phyloP scores from a whole-genome alignment of 1,140 invertebrate genomes.

The Aphaenogaster floridana region DNA sequence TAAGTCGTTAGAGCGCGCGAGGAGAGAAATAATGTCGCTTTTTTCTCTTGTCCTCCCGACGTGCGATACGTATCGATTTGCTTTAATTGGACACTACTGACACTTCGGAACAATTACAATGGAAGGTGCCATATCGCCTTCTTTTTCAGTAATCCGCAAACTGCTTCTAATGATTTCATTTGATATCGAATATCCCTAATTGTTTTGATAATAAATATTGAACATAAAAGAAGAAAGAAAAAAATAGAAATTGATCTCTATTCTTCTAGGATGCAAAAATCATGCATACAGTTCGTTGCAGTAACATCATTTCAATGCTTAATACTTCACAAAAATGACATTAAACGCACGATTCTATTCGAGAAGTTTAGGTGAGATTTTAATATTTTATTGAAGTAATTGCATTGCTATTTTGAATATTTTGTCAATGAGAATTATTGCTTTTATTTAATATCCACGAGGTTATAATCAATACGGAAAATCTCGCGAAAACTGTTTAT shows the following conservation, averaged over 20 bases:
- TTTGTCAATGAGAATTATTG: slow-evolving; percentile 18
- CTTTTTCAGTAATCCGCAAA: slow-evolving; percentile 36
- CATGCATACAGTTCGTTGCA: neutral
- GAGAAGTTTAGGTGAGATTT: neutral
- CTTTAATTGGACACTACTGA: slow-evolving; percentile 43
- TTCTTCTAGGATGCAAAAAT: neutral
- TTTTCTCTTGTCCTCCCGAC: neutral
- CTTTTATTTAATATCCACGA: neutral
- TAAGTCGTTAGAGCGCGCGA: slow-evolving; percentile 50
- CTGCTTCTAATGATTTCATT: slow-evolving; percentile 28
- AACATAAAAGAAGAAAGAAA: neutral
- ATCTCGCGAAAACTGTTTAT: slow-evolving; percentile 19
- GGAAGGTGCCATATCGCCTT: neutral
- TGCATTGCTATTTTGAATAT: neutral
- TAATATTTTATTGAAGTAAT: neutral
- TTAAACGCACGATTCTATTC: neutral
- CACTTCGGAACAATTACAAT: slow-evolving; percentile 22
- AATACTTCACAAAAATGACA: neutral
- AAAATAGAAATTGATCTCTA: neutral
- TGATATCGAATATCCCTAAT: neutral
- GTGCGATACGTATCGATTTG: slow-evolving; percentile 38
- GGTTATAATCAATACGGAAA: neutral
- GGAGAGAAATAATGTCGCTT: neutral
- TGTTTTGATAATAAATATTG: slow-evolving; percentile 5
- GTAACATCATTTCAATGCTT: neutral